Base-by-base conservation (phyloP, 2,888 invertebrate genomes). In the Synergus japonicus region DNA sequence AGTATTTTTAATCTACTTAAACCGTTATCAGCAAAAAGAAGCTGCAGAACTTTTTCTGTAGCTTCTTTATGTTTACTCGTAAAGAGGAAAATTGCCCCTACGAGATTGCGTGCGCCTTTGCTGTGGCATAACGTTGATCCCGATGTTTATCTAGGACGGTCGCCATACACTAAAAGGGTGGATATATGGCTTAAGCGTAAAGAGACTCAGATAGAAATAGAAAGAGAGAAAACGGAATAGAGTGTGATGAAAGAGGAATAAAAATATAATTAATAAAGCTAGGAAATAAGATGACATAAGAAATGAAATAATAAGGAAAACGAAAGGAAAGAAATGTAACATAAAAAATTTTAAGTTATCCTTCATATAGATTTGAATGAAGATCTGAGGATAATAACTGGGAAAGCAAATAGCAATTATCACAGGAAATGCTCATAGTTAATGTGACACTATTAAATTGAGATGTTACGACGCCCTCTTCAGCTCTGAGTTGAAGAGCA, bases 51-150 rank as follows among this genome's bases (percentile, higher is more conserved):
- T 43, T 29, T 46, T 78, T 18, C 46, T 15, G 15, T 49, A 46
- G 76, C 66, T 69, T 78, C 65, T 79, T 76, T 79, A 79, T 63
- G 58, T 64, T 60, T 76, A 63, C 73, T 77, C 80, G 69, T 77
- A 78, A 80, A 82, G 49, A 77, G 76, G 46, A 79, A 80, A 78
- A 82, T 67, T 67, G 76, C 77, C 69, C 66, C 76, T 78, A 78
- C 54, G 77, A 78, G 79, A 79, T 81, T 79, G 79, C 64, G 67
- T 66, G 69, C 18, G 67, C 73, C 73, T 73, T 73, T 73, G 37
- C 54, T 73, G 54, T 37, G 73, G 73, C n/a, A 49, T 69, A 49
- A 73, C 49, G 54, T 73, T 73, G 73, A 73, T 73, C 73, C 37
- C 41, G 54, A 73, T 73, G 73, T 73, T 73, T 54, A 73, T 73